Base-by-base conservation (phyloP, 2,797 vertebrate species). In the Linurgus olivaceus region DNA sequence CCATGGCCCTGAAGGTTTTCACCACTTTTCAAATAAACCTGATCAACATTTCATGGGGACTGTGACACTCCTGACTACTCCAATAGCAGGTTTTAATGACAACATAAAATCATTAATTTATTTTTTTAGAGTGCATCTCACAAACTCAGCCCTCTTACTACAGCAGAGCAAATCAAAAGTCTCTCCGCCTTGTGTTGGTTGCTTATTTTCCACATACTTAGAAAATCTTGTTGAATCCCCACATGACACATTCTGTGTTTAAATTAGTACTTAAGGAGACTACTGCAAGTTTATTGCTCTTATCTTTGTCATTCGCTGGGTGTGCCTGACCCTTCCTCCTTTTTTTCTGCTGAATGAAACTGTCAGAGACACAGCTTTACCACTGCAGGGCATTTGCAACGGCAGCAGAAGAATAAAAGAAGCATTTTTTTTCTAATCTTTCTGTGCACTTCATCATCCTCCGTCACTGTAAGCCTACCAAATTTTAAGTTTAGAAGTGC, bases 401-500 rank as follows among this genome's bases (percentile, higher is more conserved):
- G 2, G 71, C 87, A 87, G 68, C 44, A 78, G 40, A 8, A 77
- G 42, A 47, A 71, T 31, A 33, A 89, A 79, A 76, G 48, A 10
- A 81, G 20, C 31, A 66, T 47, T 47, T 88, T 72, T 75, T 81
- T 54, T 35, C 72, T 83, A 33, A 83, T 91, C 70, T 72, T 71
- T 58, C 71, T 57, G 28, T 28, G 28, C 13, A 21, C 37, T 92
- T 93, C 52, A n/a, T 45, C 73, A 75, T 77, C 70, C 44, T 68
- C 68, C 24, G 19, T 57, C 82, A 82, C 3, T 31, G 26, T 76
- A 96, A 82, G 58, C 44, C 47, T 55, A 90, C 15, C 20, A 52
- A 82, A 79, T 87, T 48, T 62, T 72, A 94, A 66, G 48, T 95
- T 95, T 61, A 83, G 59, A 92, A 91, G 59, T 82, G 50, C 70